Evolutionary conservation across 2,797 vertebrate genomes (phyloP).

Genomic region (Acrossocheilus wenchowensis): DNA sequence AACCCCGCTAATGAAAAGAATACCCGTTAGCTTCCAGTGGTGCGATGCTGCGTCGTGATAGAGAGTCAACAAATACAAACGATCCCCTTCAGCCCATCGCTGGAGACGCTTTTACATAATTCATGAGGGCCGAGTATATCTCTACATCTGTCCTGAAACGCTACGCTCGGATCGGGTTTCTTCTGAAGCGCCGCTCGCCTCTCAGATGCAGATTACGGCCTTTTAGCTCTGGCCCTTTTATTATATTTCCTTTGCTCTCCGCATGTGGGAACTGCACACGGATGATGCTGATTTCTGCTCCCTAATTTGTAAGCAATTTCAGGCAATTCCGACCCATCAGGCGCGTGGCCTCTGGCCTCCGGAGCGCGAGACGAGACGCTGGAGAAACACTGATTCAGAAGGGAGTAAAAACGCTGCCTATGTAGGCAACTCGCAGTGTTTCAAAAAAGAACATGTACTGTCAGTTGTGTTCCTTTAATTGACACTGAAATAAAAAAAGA

Average conservation of each 20-base stretch:
- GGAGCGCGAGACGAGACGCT: not conserved
- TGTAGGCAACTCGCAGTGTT: not conserved
- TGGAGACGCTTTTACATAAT: constrained; percentile 54
- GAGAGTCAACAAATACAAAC: constrained; percentile 65
- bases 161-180: not conserved
- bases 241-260: constrained; percentile 19
- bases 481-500: not conserved
- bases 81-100: constrained; percentile 33
- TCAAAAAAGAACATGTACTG: not conserved
- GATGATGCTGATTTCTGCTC: not conserved
- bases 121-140: constrained; percentile 56
- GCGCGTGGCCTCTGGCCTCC: constrained; percentile 5
- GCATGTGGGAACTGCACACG: constrained; percentile 3
- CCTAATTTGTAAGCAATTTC: constrained; percentile 36
- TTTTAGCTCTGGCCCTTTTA: not conserved
- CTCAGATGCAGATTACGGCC: constrained; percentile 17
- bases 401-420: not conserved
- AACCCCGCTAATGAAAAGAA: constrained; percentile 66
- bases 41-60: constrained; percentile 60
- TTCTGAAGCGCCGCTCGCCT: not conserved
- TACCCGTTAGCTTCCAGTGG: constrained; percentile 61
- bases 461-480: not conserved
- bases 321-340: not conserved
- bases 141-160: constrained; percentile 55
- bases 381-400: not conserved